Conservation (phyloP, 2,797 vertebrate genomes). For the Helarctos malayanus region DNA sequence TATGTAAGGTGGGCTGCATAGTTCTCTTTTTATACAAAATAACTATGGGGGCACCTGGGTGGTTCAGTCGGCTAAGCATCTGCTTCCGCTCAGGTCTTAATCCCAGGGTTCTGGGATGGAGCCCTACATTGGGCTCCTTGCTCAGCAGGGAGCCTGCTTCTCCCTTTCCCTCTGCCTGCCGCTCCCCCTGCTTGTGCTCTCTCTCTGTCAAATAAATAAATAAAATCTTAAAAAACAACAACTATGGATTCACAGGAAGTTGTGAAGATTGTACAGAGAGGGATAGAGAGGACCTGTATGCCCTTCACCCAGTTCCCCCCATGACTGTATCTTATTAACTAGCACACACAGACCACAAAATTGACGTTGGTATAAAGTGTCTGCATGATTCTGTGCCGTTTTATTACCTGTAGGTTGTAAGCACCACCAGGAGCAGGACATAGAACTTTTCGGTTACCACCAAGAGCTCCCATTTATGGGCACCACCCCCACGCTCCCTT, state of each 20-base stretch:
- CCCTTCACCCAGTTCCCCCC: background rate
- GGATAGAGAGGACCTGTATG: background rate
- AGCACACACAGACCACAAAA: background rate
- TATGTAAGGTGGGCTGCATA: background rate
- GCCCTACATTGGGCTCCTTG: too few species aligned
- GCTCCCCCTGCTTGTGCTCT: too few species aligned
- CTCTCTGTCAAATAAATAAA: too few species aligned
- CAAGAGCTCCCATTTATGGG: background rate
- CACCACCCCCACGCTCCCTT: too few species aligned
- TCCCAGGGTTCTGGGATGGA: too few species aligned
- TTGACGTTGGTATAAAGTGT: background rate
- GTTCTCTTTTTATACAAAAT: slow-evolving; percentile 18
- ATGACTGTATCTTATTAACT: background rate
- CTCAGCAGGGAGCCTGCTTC: too few species aligned
- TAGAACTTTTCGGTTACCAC: background rate
- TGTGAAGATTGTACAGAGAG: background rate
- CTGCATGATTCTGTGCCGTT: background rate
- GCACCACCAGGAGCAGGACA: background rate
- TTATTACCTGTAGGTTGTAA: background rate
- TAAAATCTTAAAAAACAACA: background rate
- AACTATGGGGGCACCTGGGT: background rate
- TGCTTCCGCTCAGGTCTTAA: too few species aligned
- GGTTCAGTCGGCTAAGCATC: too few species aligned
- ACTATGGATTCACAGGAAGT: slow-evolving; percentile 2
- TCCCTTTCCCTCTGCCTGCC: too few species aligned